Base-by-base conservation (phyloP, 2,113 vertebrate species). In the Octodon degus region DNA sequence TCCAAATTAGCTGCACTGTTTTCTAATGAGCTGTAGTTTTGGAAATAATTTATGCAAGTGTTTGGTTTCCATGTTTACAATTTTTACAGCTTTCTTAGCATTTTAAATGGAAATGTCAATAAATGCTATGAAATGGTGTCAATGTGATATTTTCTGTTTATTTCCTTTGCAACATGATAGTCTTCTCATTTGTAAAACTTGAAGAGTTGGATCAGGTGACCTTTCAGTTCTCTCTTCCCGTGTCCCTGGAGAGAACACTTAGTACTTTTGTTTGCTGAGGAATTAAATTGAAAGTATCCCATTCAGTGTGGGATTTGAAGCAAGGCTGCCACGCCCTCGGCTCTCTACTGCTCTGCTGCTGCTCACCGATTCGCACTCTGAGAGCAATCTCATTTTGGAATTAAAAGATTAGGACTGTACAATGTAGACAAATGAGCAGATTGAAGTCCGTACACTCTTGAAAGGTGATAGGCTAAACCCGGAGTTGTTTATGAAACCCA, bases 21-120 rank as follows among this genome's bases (percentile, higher is more conserved):
- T 98, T 97, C 95, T 97, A 97, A 97, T 96, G 97, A 97, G 97
- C 97, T 98, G 93, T 98, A 97, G 86, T 96, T 97, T 97, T 97
- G 58, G 90, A 94, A 90, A 96, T 97, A 97, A 98, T 97, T 98
- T 97, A 98, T 96, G 96, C 97, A 96, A 97, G 97, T 98, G 97
- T 97, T 97, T 97, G 97, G 95, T 97, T 97, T 97, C 95, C 97
- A 97, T 95, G 97, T 98, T 98, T 98, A 98, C 97, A 97, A 96
- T 98, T 98, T 98, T 97, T 98, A 97, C 97, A 83, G 93, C 96
- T 97, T 98, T 98, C 97, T 74, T 98, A 97, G 97, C 94, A 90
- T 97, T 98, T 98, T 97, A 96, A 97, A 97, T 94, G 95, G 96
- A 98, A 97, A 89, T 97, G 97, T 98, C 96, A 98, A 98, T 98